Percentiles rank a stretch among this genome's conserved stretches.
Conservation (phyloP, 2,113 vertebrate genomes). For the Hoplias malabaricus region DNA sequence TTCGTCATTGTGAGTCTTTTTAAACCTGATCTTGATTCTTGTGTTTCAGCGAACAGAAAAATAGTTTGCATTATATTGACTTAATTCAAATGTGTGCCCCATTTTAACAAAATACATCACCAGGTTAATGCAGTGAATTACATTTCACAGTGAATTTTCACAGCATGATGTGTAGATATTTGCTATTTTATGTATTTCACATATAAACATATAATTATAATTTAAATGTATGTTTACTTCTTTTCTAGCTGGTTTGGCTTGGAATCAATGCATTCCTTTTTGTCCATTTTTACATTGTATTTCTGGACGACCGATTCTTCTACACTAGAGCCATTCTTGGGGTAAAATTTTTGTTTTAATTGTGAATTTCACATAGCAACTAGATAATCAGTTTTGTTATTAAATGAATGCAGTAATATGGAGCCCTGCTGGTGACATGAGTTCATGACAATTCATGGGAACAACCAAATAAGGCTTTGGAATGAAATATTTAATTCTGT, state of each 20-base stretch:
- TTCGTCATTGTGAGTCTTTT: conserved; percentile 88
- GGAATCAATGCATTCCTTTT: conserved; percentile 91
- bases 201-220: too few species aligned
- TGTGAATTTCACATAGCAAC: too few species aligned
- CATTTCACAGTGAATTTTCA: background rate
- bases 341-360: conserved; percentile 74
- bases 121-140: background rate
- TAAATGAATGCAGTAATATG: too few species aligned
- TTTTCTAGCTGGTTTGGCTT: conserved; percentile 86
- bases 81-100: background rate
- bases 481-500: too few species aligned
- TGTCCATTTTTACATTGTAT: conserved; percentile 80
- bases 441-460: too few species aligned
- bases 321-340: conserved; percentile 89
- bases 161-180: too few species aligned
- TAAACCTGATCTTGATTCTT: background rate
- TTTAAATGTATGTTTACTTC: too few species aligned
- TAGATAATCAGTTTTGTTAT: too few species aligned
- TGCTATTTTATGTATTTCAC: background rate
- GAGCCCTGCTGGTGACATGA: too few species aligned
- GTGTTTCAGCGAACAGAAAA: background rate
- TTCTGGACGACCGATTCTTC: conserved; percentile 74
- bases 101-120: background rate
- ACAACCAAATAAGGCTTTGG: too few species aligned
- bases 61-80: background rate